These are phyloP conservation scores for Malurus elegans DNA, from an alignment of 2,113 vertebrate genomes.

Conservation along the genomic window DNA sequence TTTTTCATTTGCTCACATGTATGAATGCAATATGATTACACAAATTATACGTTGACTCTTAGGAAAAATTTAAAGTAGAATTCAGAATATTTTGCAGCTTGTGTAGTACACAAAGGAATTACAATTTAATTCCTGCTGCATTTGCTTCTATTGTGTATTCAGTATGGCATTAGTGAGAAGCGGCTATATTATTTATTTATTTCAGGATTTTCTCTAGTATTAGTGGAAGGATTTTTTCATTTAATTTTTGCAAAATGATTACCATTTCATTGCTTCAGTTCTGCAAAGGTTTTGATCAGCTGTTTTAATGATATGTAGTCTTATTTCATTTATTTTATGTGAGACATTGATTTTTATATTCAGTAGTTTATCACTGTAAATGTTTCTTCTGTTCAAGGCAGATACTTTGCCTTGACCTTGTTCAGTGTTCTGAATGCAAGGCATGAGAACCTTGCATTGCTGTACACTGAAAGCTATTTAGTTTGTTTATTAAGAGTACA, in stretches of 20 bases:
- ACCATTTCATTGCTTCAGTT: not conserved
- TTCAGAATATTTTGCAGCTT: constrained; percentile 5
- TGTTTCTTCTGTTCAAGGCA: not conserved
- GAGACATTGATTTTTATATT: not conserved
- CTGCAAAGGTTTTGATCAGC: not conserved
- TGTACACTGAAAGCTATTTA: not conserved
- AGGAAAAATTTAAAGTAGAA: constrained; percentile 26
- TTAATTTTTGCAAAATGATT: not conserved
- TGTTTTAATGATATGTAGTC: not conserved
- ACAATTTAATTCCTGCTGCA: constrained; percentile 46
- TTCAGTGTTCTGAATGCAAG: not conserved
- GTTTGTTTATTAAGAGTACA: not conserved
- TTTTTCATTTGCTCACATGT: constrained; percentile 38
- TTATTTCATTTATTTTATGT: not conserved
- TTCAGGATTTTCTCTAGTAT: not conserved
- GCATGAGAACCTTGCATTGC: not conserved
- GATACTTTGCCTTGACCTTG: not conserved
- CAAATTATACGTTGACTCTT: constrained; percentile 50
- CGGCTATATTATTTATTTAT: not conserved
- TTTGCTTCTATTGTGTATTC: constrained; percentile 49
- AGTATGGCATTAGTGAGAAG: not conserved
- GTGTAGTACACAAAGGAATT: constrained; percentile 12
- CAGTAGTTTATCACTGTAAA: not conserved
- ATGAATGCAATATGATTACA: constrained; percentile 64
- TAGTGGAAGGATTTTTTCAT: not conserved